Evolutionary conservation across 2,888 invertebrate genomes (phyloP).

Genomic region (Neoitamus cyanurus): DNA sequence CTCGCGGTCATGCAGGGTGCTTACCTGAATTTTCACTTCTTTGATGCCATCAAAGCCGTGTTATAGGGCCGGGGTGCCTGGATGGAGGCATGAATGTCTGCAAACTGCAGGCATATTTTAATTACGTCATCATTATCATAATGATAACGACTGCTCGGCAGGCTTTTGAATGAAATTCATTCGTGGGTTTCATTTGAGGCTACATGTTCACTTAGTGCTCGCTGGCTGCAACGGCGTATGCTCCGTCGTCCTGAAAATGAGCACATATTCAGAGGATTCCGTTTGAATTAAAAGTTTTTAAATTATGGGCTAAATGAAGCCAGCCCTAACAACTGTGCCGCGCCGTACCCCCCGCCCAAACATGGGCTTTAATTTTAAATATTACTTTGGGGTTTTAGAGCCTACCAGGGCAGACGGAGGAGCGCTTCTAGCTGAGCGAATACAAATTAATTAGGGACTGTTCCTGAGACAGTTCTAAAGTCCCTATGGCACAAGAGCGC

Average conservation of each 20-base stretch:
- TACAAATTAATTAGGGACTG: conserved; percentile 14
- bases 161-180: conserved; percentile 27
- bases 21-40: conserved; percentile 40
- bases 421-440: not conserved
- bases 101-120: conserved; percentile 41
- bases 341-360: not conserved
- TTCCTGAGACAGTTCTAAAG: not conserved
- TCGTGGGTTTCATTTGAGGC: not conserved
- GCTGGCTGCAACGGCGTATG: not conserved
- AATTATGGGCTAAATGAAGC: conserved; percentile 39
- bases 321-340: conserved; percentile 13
- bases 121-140: conserved; percentile 45
- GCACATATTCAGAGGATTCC: conserved; percentile 27
- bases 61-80: not conserved
- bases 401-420: not conserved
- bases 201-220: not conserved
- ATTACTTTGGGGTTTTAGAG: conserved; percentile 25
- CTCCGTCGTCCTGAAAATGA: not conserved
- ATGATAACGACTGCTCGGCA: conserved; percentile 37
- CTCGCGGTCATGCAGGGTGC: not conserved
- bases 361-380: conserved; percentile 36
- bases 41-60: conserved; percentile 9
- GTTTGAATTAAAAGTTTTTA: conserved; percentile 40
- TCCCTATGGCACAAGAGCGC: not conserved
- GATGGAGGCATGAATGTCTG: conserved; percentile 20